phyloP scores from a whole-genome alignment of 2,797 vertebrate genomes.

The Kryptopterus vitreolus region DNA sequence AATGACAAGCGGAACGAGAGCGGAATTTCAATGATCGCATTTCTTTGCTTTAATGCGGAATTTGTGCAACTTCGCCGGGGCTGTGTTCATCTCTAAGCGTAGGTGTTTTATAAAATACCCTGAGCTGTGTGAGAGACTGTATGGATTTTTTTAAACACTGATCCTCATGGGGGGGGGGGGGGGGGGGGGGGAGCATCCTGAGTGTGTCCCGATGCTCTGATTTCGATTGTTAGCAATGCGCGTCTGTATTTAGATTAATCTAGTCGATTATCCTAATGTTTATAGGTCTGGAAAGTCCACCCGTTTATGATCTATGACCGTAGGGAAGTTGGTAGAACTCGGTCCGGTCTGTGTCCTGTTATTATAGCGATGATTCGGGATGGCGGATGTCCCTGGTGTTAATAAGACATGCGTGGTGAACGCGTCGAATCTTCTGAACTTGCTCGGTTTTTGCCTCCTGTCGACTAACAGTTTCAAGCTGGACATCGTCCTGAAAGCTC shows the following conservation, averaged over 20 bases:
- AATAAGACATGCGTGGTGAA: not conserved
- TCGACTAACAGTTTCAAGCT: not conserved
- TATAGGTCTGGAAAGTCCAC: not conserved
- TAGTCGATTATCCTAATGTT: not conserved
- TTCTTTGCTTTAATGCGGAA: constrained; percentile 45
- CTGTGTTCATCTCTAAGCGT: constrained; percentile 12
- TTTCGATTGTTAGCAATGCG: not conserved
- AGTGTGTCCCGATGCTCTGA: not conserved
- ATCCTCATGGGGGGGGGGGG: too few relatives aligned
- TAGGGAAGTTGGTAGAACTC: constrained; percentile 27
- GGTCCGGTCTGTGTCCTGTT: not conserved
- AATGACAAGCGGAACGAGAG: constrained; percentile 54
- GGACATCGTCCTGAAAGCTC: not conserved
- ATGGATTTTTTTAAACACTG: not conserved
- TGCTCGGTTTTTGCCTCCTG: not conserved
- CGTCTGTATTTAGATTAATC: not conserved
- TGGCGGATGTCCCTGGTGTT: constrained; percentile 11
- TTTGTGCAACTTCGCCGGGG: constrained; percentile 41
- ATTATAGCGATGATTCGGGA: not conserved
- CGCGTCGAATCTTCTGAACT: constrained; percentile 14
- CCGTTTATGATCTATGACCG: not conserved
- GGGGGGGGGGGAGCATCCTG: not conserved
- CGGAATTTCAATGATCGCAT: constrained; percentile 50
- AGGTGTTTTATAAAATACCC: not conserved
- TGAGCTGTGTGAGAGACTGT: not conserved